Evolutionary conservation across 2,113 vertebrate genomes (phyloP), one percentile per base, ranked within the genome.

Genomic region (Raja brachyura): DNA sequence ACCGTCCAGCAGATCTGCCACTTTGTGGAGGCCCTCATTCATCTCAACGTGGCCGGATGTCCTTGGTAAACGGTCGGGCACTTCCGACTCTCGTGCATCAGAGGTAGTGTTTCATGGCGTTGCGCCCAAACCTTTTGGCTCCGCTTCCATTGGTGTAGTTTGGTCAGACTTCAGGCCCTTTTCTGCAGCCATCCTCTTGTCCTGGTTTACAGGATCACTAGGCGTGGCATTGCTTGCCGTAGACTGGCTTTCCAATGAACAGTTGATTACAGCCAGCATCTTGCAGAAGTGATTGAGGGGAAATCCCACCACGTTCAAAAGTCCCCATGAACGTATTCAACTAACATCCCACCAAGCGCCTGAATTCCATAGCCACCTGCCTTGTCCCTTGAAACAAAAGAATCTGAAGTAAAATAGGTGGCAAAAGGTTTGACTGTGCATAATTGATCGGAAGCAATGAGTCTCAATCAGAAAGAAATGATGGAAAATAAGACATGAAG

Each of bases 331-430:
- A 99, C 97, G 0, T 94, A 95, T 93, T 99, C 98, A 74, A 99
- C 98, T 79, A 99, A 94, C 98, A 99, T 98, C 10, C 98, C 98
- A 4, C 98, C 98, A 0, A 98, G 96, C 0, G 98, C 97, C 95
- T 99, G 98, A 94, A 99, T 98, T 11, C 98, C 98, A n/a, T 99
- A 99, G 68, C 98, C 98, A 0, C 98, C 98, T 0, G 98, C 98
- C 93, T 99, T 99, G 96, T 99, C 98, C 98, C 98, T 99, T 94
- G 0, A 93, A 59, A 5, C 5, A 66, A 28, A 83, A 22, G 59
- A 33, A 59, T 59, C 31, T 79, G 33, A 77, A 81, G 70, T 25
- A 92, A 7, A 25, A 48, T 20, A 39, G 39, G 70, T 92, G 66
- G 39, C 33, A 33, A 73, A 48, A 8, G 0, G 25, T 8, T 25